These are phyloP conservation scores for Diarsia dahlii DNA, from an alignment of 2,888 invertebrate species.

Conservation along the genomic window DNA sequence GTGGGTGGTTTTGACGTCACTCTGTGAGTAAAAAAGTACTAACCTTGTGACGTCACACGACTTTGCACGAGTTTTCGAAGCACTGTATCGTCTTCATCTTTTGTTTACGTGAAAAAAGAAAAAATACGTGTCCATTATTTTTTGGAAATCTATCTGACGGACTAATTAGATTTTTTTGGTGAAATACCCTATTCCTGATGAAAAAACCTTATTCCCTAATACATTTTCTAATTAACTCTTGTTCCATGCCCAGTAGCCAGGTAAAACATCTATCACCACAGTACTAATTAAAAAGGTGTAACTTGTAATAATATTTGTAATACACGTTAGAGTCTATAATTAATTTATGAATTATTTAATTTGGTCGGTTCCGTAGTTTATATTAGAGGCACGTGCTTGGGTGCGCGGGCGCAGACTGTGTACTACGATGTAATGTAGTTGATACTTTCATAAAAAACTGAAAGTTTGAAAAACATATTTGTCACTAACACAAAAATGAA, in stretches of 20 bases:
- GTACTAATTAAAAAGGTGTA: conserved; percentile 42
- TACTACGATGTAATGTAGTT: conserved; percentile 52
- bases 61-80: too few relatives aligned
- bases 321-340: conserved; percentile 68
- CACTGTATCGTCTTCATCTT: too few relatives aligned
- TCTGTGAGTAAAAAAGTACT: too few relatives aligned
- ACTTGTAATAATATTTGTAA: conserved; percentile 50
- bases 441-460: conserved; percentile 57
- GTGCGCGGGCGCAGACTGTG: conserved; percentile 43
- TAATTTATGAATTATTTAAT: conserved; percentile 81
- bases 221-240: neutral
- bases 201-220: neutral
- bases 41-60: too few relatives aligned
- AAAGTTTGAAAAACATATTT: neutral
- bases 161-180: too few relatives aligned
- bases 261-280: conserved; percentile 17
- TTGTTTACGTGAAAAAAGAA: too few relatives aligned
- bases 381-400: conserved; percentile 80
- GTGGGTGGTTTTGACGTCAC: too few relatives aligned
- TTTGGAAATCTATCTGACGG: too few relatives aligned
- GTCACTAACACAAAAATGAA: too few relatives aligned
- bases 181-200: too few relatives aligned
- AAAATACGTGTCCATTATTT: too few relatives aligned
- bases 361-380: conserved; percentile 77
- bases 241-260: neutral